These are phyloP conservation scores for Tursiops truncatus DNA, from an alignment of 2,113 vertebrate genomes.

Conservation along the genomic window DNA sequence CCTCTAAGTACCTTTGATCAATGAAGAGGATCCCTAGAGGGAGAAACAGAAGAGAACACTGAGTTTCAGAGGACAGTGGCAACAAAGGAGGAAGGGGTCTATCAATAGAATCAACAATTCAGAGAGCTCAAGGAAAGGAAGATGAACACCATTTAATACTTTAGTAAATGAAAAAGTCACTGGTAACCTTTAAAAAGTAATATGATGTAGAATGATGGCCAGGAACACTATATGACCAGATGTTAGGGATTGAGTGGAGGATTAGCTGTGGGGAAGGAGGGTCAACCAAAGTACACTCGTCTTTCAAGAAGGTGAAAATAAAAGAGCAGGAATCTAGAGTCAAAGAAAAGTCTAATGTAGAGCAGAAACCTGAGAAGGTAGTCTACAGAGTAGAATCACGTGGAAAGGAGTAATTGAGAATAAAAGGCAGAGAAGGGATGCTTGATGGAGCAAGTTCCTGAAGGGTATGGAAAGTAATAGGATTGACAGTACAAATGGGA, in stretches of 20 bases:
- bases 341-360: not conserved
- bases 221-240: not conserved
- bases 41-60: not conserved
- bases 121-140: not conserved
- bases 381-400: not conserved
- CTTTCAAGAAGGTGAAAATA: not conserved
- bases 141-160: not conserved
- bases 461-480: not conserved
- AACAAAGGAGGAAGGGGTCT: not conserved
- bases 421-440: not conserved
- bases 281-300: not conserved
- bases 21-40: not conserved
- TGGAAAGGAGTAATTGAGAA: not conserved
- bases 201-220: not conserved
- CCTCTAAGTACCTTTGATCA: not conserved
- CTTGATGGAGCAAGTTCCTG: not conserved
- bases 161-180: not conserved
- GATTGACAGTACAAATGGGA: not conserved
- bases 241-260: not conserved
- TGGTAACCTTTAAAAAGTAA: not conserved
- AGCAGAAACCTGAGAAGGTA: not conserved
- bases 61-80: not conserved
- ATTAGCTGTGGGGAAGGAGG: not conserved
- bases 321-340: not conserved
- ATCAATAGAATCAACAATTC: not conserved